phyloP scores from a whole-genome alignment of 2,113 vertebrate species.

The Spheniscus mendiculus region DNA sequence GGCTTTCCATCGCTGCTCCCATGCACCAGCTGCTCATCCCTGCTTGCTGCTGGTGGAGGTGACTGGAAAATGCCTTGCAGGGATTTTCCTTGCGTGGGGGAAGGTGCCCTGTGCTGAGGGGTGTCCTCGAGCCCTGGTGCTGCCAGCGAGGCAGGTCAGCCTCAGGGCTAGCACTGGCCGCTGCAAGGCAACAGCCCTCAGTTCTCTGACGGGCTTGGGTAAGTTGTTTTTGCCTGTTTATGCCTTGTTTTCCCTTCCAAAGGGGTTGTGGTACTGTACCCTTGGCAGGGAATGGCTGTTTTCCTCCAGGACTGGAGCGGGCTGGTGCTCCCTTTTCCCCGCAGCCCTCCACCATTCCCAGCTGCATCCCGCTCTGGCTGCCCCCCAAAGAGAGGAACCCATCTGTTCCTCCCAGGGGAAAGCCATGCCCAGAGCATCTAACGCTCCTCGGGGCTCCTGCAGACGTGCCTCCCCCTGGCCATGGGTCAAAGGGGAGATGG shows the following conservation, averaged over 20 bases:
- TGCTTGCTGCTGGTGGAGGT: not conserved
- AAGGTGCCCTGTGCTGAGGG: not conserved
- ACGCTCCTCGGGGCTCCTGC: rapidly evolving
- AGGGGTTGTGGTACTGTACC: not conserved
- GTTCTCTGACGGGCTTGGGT: not conserved
- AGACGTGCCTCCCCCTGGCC: not conserved
- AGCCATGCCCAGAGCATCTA: not conserved
- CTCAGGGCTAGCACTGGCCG: not conserved
- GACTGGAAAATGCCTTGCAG: not conserved
- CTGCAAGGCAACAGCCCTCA: not conserved
- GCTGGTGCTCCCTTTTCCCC: not conserved
- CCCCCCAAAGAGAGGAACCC: rapidly evolving
- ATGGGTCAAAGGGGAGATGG: not conserved
- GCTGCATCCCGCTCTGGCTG: rapidly evolving
- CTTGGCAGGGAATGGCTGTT: not conserved
- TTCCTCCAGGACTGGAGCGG: rapidly evolving
- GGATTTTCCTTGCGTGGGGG: rapidly evolving
- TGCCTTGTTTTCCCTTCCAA: not conserved
- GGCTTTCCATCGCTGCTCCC: not conserved
- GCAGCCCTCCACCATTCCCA: not conserved
- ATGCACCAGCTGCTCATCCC: slow-evolving; percentile 20
- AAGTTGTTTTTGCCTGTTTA: rapidly evolving
- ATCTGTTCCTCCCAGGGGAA: rapidly evolving
- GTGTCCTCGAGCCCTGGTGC: not conserved
- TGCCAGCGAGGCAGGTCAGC: not conserved